These are phyloP conservation scores for Anguilla anguilla DNA, from an alignment of 2,797 vertebrate genomes.

Conservation along the genomic window DNA sequence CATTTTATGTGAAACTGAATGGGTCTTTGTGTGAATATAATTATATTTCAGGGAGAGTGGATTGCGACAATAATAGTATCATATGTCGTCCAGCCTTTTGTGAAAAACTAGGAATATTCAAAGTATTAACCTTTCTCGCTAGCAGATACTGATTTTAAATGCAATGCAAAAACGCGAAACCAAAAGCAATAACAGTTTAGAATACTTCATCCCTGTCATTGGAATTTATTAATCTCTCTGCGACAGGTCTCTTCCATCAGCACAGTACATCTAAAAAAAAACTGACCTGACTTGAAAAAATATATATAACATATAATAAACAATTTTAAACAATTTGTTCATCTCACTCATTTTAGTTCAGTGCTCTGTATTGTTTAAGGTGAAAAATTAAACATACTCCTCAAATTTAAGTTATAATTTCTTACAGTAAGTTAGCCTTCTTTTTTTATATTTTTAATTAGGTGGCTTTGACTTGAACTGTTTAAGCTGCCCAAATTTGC, in stretches of 20 bases:
- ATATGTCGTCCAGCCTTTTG: constrained; percentile 58
- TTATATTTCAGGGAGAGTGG: background rate
- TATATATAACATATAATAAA: background rate
- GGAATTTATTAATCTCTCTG: constrained; percentile 72
- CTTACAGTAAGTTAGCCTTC: too few species aligned
- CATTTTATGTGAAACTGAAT: background rate
- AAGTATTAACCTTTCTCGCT: constrained; percentile 68
- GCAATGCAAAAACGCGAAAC: constrained; percentile 61
- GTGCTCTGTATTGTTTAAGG: background rate
- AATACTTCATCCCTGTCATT: constrained; percentile 70
- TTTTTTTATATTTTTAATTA: too few species aligned
- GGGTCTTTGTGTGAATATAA: background rate
- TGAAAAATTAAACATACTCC: too few species aligned
- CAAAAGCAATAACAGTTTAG: constrained; percentile 47
- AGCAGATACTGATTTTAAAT: constrained; percentile 75
- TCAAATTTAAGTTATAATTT: too few species aligned
- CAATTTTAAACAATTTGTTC: background rate
- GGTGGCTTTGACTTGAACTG: too few species aligned
- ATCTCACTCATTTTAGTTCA: background rate
- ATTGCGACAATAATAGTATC: constrained; percentile 38
- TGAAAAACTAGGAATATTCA: constrained; percentile 62
- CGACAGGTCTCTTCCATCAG: too few species aligned
- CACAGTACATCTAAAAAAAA: background rate
- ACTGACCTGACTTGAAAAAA: background rate
- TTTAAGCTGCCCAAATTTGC: too few species aligned